Conservation (phyloP, 1,140 invertebrate species). For the Hycleus cichorii region DNA sequence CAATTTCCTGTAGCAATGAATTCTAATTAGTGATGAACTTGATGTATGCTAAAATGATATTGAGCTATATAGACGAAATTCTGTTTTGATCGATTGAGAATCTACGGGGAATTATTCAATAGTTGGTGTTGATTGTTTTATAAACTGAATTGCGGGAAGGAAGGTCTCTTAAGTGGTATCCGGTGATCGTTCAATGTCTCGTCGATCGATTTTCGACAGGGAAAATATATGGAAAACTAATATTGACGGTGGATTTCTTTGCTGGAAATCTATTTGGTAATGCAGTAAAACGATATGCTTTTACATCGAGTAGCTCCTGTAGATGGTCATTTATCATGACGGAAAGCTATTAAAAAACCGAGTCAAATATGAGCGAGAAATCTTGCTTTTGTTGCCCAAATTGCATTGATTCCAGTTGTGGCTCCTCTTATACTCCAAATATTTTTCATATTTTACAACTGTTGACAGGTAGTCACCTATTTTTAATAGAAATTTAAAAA, state of each 20-base stretch:
- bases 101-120: conserved; percentile 4
- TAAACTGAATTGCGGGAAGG: no score
- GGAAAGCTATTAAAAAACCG: conserved; percentile 9
- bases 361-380: no score
- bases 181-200: no score
- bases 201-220: no score
- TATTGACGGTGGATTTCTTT: conserved; percentile 12
- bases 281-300: conserved; percentile 13
- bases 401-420: no score
- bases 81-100: neutral
- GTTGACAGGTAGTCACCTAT: no score
- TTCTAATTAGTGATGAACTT: conserved; percentile 18
- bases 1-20: conserved; percentile 15
- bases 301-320: conserved; percentile 11
- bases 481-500: no score
- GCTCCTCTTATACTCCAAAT: no score
- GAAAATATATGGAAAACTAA: conserved; percentile 5
- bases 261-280: conserved; percentile 10
- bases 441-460: no score
- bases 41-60: conserved; percentile 13
- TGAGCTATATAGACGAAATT: neutral
- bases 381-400: no score
- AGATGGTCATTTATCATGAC: conserved; percentile 11
- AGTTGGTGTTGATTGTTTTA: conserved; percentile 1
- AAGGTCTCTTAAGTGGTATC: no score